Base-by-base conservation (phyloP, 2,888 invertebrate genomes). In the Drosophila eohydei region DNA sequence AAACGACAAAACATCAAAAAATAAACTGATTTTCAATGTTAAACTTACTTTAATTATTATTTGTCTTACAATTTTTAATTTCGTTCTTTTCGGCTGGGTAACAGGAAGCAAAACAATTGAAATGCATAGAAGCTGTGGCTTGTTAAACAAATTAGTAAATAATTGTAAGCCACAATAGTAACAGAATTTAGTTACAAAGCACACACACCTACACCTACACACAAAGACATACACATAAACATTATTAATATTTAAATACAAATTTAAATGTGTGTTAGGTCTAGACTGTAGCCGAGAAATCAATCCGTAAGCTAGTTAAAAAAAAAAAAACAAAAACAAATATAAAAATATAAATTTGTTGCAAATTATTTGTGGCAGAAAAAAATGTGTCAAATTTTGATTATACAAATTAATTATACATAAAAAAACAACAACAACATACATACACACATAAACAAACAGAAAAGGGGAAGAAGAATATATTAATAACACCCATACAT, bases 1-100 rank as follows among this genome's bases (percentile, higher is more conserved):
- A 81, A 88, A 74, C 71, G 80, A 83, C 56, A 68, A 67, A 52
- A 38, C 52, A 52, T 36, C 51, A 54, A 83, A 74, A 80, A 82
- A 78, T 80, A 89, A 87, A 87, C 71, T 67, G 81, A 87, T 89
- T 89, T 88, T 87, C 88, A 87, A 88, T 83, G 86, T 89, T 86
- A 82, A 88, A 88, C 81, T 77, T 67, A 83, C 43, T 63, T 77
- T 82, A 78, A 78, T 88, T 88, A 75, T 74, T 16, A 50, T 32
- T 50, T n/a, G 28, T 46, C 8, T 28, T 46, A n/a, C 9, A 4
- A 14, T 14, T 28, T 82, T 82, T 66, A 7, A 44, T 79, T 77
- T 74, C 74, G 71, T 79, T 79, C 21, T 21, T 69, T 68, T 71
- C 88, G 87, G 81, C 86, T 86, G 88, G 84, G 83, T 81, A 83